These are phyloP conservation scores for Octonoba sinensis DNA, from an alignment of 2,888 invertebrate genomes.

Conservation along the genomic window DNA sequence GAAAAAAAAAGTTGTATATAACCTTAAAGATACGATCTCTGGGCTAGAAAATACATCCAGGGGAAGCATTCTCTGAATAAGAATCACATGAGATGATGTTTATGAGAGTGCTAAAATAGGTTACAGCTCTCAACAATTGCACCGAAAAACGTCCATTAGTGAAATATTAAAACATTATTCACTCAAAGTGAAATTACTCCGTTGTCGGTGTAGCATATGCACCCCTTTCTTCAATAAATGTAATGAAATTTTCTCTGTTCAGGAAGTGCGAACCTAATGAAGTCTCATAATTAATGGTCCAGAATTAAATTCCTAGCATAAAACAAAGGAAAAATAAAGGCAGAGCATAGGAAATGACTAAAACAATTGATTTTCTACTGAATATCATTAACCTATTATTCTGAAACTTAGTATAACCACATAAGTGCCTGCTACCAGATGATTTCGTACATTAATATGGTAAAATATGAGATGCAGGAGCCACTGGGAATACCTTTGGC, in stretches of 20 bases:
- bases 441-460: slow-evolving; percentile 32
- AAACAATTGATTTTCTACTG: slow-evolving; percentile 53
- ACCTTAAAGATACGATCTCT: no score
- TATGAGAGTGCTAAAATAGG: no score
- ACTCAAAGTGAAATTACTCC: no score
- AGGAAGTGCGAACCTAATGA: slow-evolving; percentile 56
- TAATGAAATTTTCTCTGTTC: slow-evolving; percentile 54
- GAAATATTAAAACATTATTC: no score
- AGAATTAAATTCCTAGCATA: slow-evolving; percentile 50
- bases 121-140: no score
- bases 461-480: slow-evolving; percentile 51
- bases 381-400: slow-evolving; percentile 60
- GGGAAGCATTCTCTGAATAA: no score
- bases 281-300: slow-evolving; percentile 50
- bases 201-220: no score
- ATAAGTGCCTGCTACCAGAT: slow-evolving; percentile 33
- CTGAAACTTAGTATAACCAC: slow-evolving; percentile 10
- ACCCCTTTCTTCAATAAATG: slow-evolving; percentile 21
- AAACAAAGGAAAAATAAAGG: slow-evolving; percentile 47
- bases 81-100: no score
- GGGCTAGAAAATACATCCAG: no score
- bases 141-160: no score
- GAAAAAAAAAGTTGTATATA: no score
- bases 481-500: slow-evolving; percentile 28
- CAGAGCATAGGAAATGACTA: slow-evolving; percentile 43